phyloP scores from a whole-genome alignment of 2,797 vertebrate species.

The Knipowitschia caucasica region DNA sequence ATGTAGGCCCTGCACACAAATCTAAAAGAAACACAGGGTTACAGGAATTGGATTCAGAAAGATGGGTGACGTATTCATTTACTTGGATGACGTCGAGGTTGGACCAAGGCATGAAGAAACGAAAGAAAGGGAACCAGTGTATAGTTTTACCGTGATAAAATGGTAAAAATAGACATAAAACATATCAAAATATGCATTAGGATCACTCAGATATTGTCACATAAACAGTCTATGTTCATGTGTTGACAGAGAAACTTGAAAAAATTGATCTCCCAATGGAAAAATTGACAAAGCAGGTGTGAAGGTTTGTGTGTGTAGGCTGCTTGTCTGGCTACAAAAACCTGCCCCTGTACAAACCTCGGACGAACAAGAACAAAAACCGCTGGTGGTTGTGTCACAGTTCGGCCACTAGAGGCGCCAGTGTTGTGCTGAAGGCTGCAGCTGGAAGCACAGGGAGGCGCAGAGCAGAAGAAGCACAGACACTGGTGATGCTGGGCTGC shows the following conservation, averaged over 20 bases:
- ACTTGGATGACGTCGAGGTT: neutral
- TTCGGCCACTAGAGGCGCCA: neutral
- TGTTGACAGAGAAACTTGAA: no score
- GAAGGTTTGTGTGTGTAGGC: constrained; percentile 18
- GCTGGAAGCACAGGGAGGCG: neutral
- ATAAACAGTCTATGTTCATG: no score
- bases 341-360: constrained; percentile 26
- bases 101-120: neutral
- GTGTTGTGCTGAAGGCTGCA: neutral
- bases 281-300: constrained; percentile 7
- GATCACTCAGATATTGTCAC: no score
- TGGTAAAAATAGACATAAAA: no score
- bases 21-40: neutral
- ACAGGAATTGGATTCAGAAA: neutral
- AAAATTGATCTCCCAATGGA: no score
- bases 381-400: neutral
- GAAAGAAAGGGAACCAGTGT: neutral
- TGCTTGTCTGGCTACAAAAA: neutral
- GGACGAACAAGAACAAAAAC: constrained; percentile 14
- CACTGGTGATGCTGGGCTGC: constrained; percentile 13
- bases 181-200: no score
- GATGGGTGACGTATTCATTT: neutral
- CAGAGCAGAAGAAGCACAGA: constrained; percentile 9
- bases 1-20: constrained; percentile 14
- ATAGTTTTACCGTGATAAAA: neutral